Base-by-base conservation (phyloP, 1,140 invertebrate genomes). In the Heterodera carotae region DNA sequence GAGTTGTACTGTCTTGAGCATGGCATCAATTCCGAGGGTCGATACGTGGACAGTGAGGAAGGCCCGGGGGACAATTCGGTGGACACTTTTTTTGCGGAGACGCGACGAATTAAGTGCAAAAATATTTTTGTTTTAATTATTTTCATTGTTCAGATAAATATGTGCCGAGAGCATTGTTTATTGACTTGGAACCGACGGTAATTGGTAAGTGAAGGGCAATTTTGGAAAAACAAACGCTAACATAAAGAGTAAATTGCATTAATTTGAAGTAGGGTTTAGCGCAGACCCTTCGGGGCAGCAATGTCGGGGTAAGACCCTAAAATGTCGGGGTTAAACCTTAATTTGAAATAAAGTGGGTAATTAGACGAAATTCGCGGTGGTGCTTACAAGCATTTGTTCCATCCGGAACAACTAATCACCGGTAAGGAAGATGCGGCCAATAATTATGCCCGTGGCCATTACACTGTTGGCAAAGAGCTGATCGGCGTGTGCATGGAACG, bases 401-500 rank as follows among this genome's bases (percentile, higher is more conserved):
- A 89, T 74, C 89, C 88, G 2, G 88, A 89, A 66, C 86, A 88
- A 67, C 76, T 90, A 56, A 84, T 88, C 68, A 89, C 88, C 43
- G 91, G 91, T 5, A 91, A 91, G 86, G 93, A 94, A 89, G 93
- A 94, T 88, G 93, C 93, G 48, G 93, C 93, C 77, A 94, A 94
- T 89, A 94, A 94, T 53, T 83, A 94, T 83, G 93, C 93, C 43
- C 91, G 93, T 83, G 93, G 93, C 70, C 93, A 94, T 89, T 94
- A 94, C 90, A 94, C 93, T 74, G 93, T 94, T 85, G 93, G 93
- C 76, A 94, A 93, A 89, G 93, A 93, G 89, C 93, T 93, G 84
- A 92, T 94, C 8, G 93, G 94, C 82, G 85, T 92, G 29, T 93
- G 93, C 4, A 86, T 94, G 77, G 93, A 94, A 87, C 89, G 92